Evolutionary conservation across 2,113 vertebrate species (phyloP).

Genomic region (Pitta sordida): DNA sequence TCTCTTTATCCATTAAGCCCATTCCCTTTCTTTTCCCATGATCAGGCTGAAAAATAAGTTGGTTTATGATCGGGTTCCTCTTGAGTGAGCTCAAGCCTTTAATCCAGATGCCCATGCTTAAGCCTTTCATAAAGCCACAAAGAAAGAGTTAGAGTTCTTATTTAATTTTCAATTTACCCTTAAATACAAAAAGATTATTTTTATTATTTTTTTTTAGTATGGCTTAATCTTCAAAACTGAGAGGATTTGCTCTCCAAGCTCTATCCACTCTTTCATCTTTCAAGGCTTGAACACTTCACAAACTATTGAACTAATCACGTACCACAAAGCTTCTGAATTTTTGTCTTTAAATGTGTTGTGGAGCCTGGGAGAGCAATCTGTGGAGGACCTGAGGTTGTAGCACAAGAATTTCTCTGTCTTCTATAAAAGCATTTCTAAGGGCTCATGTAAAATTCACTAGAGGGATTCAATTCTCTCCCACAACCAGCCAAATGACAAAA

Average conservation of each 20-base stretch:
- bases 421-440: background rate
- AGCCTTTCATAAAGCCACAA: background rate
- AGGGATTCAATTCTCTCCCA: background rate
- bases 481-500: background rate
- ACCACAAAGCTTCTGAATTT: background rate
- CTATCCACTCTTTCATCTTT: background rate
- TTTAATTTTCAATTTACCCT: background rate
- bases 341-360: background rate
- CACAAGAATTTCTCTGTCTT: background rate
- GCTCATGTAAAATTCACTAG: background rate
- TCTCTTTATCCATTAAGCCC: background rate
- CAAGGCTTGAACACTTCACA: background rate
- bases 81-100: background rate
- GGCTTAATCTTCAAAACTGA: background rate
- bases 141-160: background rate
- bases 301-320: background rate
- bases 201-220: background rate
- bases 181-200: background rate
- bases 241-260: background rate
- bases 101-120: background rate
- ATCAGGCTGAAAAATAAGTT: background rate
- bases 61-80: background rate
- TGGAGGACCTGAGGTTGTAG: background rate
- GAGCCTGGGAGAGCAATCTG: background rate
- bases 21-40: background rate